Conservation (phyloP, 2,113 vertebrate genomes). For the Tychaedon coryphoeus region DNA sequence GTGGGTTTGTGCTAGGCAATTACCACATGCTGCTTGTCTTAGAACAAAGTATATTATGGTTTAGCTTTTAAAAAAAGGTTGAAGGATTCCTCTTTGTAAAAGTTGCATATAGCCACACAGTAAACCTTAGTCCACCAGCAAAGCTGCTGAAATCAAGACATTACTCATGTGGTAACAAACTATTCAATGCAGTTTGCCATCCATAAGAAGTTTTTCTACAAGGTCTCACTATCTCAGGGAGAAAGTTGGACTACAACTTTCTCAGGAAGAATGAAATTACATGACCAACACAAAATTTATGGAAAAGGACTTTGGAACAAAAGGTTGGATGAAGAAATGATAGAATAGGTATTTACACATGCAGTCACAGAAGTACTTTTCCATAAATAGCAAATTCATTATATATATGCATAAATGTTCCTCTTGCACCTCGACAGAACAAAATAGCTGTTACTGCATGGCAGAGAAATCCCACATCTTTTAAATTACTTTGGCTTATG, state of each 20-base stretch:
- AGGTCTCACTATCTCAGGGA: background rate
- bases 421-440: background rate
- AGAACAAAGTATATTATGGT: background rate
- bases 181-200: background rate
- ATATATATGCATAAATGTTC: background rate
- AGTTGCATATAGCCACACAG: background rate
- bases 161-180: background rate
- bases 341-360: background rate
- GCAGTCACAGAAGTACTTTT: background rate
- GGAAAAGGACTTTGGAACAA: background rate
- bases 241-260: background rate
- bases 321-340: background rate
- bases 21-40: accelerated
- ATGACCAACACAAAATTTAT: background rate
- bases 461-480: background rate
- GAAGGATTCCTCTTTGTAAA: background rate
- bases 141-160: background rate
- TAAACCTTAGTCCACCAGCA: background rate
- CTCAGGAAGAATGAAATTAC: background rate
- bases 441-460: background rate
- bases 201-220: background rate
- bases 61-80: background rate
- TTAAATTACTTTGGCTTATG: background rate
- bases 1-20: background rate
- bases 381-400: background rate